Conservation (phyloP, 2,113 vertebrate genomes). For the Sialia sialis region DNA sequence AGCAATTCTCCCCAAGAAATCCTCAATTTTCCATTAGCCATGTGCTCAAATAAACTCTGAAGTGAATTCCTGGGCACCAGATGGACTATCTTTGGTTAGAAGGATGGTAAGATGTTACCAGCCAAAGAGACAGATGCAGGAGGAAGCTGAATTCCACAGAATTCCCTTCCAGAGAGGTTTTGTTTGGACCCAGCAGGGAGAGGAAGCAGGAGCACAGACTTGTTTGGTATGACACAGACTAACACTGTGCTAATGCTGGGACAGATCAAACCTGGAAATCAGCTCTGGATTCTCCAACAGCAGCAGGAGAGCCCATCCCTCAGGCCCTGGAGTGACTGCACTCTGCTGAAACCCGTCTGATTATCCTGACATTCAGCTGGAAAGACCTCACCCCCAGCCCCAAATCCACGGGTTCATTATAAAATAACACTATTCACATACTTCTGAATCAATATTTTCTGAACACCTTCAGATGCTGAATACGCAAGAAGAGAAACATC, state of each 20-base stretch:
- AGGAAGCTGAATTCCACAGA: not conserved
- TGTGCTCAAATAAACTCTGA: not conserved
- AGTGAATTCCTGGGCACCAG: not conserved
- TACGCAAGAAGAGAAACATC: slow-evolving; percentile 62
- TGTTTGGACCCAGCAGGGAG: not conserved
- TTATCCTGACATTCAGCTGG: slow-evolving; percentile 26
- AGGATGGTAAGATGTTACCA: not conserved
- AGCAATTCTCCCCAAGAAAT: not conserved
- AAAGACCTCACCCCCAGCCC: not conserved
- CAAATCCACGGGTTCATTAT: slow-evolving; percentile 17
- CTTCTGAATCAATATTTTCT: slow-evolving; percentile 66
- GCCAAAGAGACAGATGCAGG: not conserved
- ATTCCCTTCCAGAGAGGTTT: not conserved
- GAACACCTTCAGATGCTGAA: slow-evolving; percentile 71
- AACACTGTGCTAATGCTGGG: not conserved
- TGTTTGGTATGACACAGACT: not conserved
- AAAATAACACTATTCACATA: slow-evolving; percentile 67
- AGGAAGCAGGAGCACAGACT: not conserved
- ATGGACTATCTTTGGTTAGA: slow-evolving; percentile 57
- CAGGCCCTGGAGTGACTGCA: not conserved
- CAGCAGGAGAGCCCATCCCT: not conserved
- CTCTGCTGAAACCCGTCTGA: slow-evolving; percentile 19
- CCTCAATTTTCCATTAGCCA: not conserved
- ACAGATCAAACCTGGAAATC: not conserved
- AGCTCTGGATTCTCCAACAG: not conserved